Evolutionary conservation across 2,888 invertebrate genomes (phyloP).

Genomic region (Sinohyriopsis cumingii): DNA sequence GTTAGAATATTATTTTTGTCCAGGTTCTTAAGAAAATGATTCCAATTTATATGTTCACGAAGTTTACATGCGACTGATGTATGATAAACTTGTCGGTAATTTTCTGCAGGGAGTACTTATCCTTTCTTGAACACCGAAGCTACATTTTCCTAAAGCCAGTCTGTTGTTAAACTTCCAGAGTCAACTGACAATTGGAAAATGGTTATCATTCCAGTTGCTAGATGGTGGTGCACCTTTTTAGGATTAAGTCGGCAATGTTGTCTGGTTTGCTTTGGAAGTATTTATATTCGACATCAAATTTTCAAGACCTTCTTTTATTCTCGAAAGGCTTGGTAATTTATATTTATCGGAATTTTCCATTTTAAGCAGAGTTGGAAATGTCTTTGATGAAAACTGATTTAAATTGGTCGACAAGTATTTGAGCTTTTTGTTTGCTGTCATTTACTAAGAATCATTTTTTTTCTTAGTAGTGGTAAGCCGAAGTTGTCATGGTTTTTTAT

Average conservation of each 20-base stretch:
- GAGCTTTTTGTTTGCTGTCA: slow-evolving; percentile 1
- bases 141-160: slow-evolving; percentile 26
- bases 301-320: slow-evolving; percentile 2
- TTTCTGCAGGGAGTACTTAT: slow-evolving; percentile 18
- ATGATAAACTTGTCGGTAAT: slow-evolving; percentile 27
- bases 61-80: slow-evolving; percentile 25
- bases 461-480: not conserved
- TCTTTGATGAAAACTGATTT: slow-evolving; percentile 4
- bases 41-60: slow-evolving; percentile 24
- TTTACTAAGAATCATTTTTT: not conserved
- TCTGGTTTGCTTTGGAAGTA: slow-evolving; percentile 8
- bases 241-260: slow-evolving; percentile 5
- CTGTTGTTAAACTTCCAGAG: slow-evolving; percentile 6
- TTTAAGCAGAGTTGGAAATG: too few species aligned
- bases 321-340: not conserved
- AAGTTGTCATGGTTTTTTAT: slow-evolving; percentile 4
- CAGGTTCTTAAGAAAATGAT: slow-evolving; percentile 22
- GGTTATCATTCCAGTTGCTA: slow-evolving; percentile 9
- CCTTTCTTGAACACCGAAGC: slow-evolving; percentile 24
- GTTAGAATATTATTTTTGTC: slow-evolving; percentile 23
- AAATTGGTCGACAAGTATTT: slow-evolving; percentile 3
- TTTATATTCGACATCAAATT: slow-evolving; percentile 1
- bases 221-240: slow-evolving; percentile 10
- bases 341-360: not conserved
- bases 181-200: slow-evolving; percentile 14